These are phyloP conservation scores for Callyntrura guangdongensis DNA, from an alignment of 2,888 invertebrate genomes.

Conservation along the genomic window DNA sequence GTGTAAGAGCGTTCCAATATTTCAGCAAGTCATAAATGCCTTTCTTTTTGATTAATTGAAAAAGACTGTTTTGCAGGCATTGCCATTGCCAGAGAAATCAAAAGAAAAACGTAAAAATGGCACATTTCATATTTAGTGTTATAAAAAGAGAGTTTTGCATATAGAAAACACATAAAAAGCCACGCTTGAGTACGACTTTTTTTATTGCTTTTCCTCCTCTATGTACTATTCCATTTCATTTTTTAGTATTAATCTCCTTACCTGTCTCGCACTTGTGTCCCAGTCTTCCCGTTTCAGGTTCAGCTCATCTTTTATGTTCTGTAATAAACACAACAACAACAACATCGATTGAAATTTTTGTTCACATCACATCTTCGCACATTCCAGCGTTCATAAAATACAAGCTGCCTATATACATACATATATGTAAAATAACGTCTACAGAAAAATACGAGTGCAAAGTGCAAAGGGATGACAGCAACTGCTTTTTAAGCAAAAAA, in stretches of 20 bases:
- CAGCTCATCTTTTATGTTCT: constrained; percentile 92
- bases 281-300: constrained; percentile 93
- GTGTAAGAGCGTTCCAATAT: no score
- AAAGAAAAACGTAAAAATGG: not conserved
- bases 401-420: no score
- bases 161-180: constrained; percentile 11
- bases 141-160: constrained; percentile 35
- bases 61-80: constrained; percentile 2
- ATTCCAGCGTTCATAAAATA: not conserved
- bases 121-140: not conserved
- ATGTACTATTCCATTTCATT: not conserved
- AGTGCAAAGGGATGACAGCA: not conserved
- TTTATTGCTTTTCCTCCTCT: not conserved
- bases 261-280: constrained; percentile 94
- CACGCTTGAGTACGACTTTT: not conserved
- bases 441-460: not conserved
- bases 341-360: constrained; percentile 1
- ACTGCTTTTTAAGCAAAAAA: not conserved
- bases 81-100: not conserved
- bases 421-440: not conserved
- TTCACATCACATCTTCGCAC: not conserved
- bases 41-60: constrained; percentile 35
- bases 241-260: constrained; percentile 85
- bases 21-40: not conserved
- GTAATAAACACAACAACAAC: constrained; percentile 52